Evolutionary conservation across 2,888 invertebrate genomes (phyloP), one percentile per base, ranked within the genome.

Genomic region (Danaus chrysippus): DNA sequence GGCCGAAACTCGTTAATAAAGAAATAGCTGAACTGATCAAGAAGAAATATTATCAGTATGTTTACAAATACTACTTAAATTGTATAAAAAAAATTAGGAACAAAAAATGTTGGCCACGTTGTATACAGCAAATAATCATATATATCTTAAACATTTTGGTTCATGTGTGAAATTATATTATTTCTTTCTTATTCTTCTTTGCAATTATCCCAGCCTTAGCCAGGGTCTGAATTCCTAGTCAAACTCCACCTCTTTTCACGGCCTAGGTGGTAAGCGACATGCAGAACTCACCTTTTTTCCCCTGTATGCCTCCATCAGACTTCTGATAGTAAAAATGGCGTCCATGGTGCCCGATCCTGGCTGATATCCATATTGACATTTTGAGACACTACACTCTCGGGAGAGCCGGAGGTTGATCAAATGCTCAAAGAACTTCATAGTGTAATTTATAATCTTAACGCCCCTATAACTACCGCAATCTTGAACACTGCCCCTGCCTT

Each of bases 11-110:
- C 49, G 92, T 95, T 6, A 89, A 93, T n/a, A 92, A 93, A 11
- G 97, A 97, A 61, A 93, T 98, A 0, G 92, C 94, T 11, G 92
- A 92, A 9, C 85, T 96, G 65, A 95, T 99, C 63, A 94, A 94
- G 76, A 80, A 92, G 8, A 93, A 94, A 69, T 97, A 95, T 77
- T 81, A 85, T 3, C 91, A 92, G 79, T 93, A 88, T 70, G 75
- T 43, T 34, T 6, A 15, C 46, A 13, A n/a, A 13, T 13, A 15
- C 1, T 56, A 42, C 46, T 46, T 1, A 54, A 61, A 3, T 53
- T 13, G 12, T 43, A 15, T 13, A 12, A 42, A n/a, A 42, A 42
- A 34, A 34, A 6, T 6, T 34, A 34, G 1, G 3, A 23, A 34
- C 3, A 34, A 5, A 34, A 34, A 34, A 34, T 34, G 23, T 34